Evolutionary conservation across 2,888 invertebrate genomes (phyloP), one percentile per base, ranked within the genome.

Genomic region (Deilephila elpenor): DNA sequence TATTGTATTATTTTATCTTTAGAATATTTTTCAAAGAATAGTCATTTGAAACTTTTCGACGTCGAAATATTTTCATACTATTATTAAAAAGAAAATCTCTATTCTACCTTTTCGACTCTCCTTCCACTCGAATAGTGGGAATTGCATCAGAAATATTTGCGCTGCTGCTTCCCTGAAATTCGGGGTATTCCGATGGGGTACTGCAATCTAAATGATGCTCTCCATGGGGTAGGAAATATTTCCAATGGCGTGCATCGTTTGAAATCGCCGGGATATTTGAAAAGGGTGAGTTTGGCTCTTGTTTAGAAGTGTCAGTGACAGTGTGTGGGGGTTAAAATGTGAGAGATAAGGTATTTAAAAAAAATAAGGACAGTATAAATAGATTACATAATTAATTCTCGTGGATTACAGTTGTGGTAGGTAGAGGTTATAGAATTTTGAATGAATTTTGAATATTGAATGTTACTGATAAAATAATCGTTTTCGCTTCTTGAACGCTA

Each of bases 291-390:
- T 80, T 83, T 85, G 78, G 77, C 77, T 78, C 78, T 82, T 86
- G 86, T 86, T 87, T 84, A 82, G 82, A 83, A 77, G 85, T 89
- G 89, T 89, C 90, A 89, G 84, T 87, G 88, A 89, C 89, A 88
- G 77, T 72, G 74, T 70, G 25, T 34, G 29, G 25, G 74, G 74
- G 32, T 6, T 61, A 80, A 83, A 77, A 71, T 4, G 71, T 29
- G 51, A 71, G 67, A 71, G n/a, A 20, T 51, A 25, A 17, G 14
- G 25, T 7, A 25, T 29, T 44, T 62, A 14, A 1, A 5, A 25
- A 8, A 37, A 8, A 37, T 37, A 7, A 37, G 37, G 7, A 37
- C 14, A 44, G 2, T 44, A 44, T 14, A 44, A 14, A 44, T 11
- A 44, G 11, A 44, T 44, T 11, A 14, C 44, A 44, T 44, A 0